Conservation (phyloP, 2,888 invertebrate genomes). For the Luperina nickerlii region DNA sequence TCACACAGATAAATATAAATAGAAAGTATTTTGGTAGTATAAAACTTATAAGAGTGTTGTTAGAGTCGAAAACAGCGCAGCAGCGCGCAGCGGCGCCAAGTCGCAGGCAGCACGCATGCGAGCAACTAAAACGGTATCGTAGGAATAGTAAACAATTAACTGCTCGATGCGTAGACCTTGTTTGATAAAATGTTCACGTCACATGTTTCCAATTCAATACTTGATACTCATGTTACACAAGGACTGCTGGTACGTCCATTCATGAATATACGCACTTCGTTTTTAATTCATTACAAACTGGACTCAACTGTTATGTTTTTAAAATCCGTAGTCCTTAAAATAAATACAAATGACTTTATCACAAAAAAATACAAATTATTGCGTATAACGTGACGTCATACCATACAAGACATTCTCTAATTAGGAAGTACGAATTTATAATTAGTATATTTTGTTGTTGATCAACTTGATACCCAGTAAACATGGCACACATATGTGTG, state of each 20-base stretch:
- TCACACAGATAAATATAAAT: conserved; percentile 75
- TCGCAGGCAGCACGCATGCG: conserved; percentile 79
- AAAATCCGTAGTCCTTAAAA: conserved; percentile 20
- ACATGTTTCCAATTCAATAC: conserved; percentile 76
- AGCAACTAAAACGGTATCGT: conserved; percentile 84
- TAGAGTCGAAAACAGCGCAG: conserved; percentile 73
- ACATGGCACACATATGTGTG: conserved; percentile 89
- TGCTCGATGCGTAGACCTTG: conserved; percentile 82
- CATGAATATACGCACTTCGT: conserved; percentile 58
- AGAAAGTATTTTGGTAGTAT: conserved; percentile 66
- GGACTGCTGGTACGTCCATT: conserved; percentile 67
- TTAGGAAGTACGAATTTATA: conserved; percentile 78
- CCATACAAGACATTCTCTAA: conserved; percentile 73
- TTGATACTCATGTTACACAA: conserved; percentile 70
- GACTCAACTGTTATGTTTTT: conserved; percentile 32
- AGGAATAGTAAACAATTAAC: conserved; percentile 87
- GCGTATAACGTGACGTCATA: conserved; percentile 72
- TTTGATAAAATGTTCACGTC: conserved; percentile 81
- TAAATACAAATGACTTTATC: conserved; percentile 34
- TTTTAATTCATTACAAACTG: conserved; percentile 34
- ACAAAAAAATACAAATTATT: conserved; percentile 63
- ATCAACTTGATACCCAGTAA: conserved; percentile 82
- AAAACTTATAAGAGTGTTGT: conserved; percentile 70
- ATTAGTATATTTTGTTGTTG: conserved; percentile 82
- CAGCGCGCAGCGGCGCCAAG: conserved; percentile 62